Evolutionary conservation across 1,140 invertebrate species (phyloP).

Genomic region (Dendrolimus kikuchii): DNA sequence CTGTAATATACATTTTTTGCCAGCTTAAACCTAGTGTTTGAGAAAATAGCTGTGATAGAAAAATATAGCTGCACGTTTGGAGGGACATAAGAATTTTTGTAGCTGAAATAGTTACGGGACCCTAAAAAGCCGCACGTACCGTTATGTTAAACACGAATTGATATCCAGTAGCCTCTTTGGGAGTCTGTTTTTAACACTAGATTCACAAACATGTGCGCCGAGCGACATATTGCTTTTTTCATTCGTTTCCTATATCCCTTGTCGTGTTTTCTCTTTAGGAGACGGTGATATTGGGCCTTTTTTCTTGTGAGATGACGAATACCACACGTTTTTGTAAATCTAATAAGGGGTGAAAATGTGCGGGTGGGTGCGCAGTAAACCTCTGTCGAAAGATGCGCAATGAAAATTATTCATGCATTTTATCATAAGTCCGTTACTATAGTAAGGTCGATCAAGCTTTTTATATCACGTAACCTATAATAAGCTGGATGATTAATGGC

Average conservation of each 20-base stretch:
- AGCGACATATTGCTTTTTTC: slow-evolving; percentile 54
- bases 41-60: no score
- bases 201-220: slow-evolving; percentile 42
- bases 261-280: slow-evolving; percentile 35
- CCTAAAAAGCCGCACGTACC: slow-evolving; percentile 16
- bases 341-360: slow-evolving; percentile 15
- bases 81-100: no score
- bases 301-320: slow-evolving; percentile 21
- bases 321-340: slow-evolving; percentile 18
- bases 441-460: no score
- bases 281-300: slow-evolving; percentile 34
- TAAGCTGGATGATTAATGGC: no score
- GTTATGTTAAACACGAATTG: slow-evolving; percentile 57
- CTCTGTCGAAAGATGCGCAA: no score
- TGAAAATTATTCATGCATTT: no score
- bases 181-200: slow-evolving; percentile 40
- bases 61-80: no score
- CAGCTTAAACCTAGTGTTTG: no score
- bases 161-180: slow-evolving; percentile 42
- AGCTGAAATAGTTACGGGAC: no score
- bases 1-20: no score
- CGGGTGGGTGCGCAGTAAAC: neutral
- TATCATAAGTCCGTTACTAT: no score
- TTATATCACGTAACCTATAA: neutral
- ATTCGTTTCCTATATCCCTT: slow-evolving; percentile 38